Conservation (phyloP, 2,113 vertebrate genomes). For the Cyphomyrus plagiostoma region DNA sequence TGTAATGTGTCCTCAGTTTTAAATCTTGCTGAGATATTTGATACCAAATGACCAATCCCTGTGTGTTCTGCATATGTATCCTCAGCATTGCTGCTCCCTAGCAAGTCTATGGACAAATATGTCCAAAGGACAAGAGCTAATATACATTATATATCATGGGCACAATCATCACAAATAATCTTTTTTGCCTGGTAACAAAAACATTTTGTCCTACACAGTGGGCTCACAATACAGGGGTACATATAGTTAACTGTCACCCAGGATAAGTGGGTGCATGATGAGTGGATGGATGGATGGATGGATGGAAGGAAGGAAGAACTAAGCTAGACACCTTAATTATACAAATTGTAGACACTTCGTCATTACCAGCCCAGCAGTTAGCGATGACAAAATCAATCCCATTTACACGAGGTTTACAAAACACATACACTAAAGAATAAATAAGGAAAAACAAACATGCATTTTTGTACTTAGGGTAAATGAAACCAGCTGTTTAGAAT, state of each 20-base stretch:
- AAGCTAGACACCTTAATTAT: not conserved
- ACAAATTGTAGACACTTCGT: not conserved
- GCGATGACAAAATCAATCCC: not conserved
- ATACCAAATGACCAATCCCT: not conserved
- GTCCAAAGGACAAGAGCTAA: not conserved
- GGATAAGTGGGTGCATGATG: not conserved
- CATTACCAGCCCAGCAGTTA: not conserved
- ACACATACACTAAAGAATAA: not conserved
- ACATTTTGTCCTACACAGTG: not conserved
- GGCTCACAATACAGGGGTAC: not conserved
- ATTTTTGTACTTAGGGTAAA: constrained; percentile 12
- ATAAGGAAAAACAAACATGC: not conserved
- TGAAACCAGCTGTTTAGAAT: constrained; percentile 7
- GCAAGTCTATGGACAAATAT: not conserved
- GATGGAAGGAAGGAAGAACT: not conserved
- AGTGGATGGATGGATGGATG: not conserved
- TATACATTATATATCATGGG: not conserved
- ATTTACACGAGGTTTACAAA: not conserved
- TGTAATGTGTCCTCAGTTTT: not conserved
- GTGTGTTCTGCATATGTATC: not conserved
- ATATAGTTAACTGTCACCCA: not conserved
- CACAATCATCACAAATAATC: not conserved
- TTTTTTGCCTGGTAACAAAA: not conserved
- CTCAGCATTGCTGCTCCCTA: not conserved
- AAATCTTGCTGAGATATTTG: not conserved